Base-by-base conservation (phyloP, 2,888 invertebrate species). In the Drosophila planitibia region DNA sequence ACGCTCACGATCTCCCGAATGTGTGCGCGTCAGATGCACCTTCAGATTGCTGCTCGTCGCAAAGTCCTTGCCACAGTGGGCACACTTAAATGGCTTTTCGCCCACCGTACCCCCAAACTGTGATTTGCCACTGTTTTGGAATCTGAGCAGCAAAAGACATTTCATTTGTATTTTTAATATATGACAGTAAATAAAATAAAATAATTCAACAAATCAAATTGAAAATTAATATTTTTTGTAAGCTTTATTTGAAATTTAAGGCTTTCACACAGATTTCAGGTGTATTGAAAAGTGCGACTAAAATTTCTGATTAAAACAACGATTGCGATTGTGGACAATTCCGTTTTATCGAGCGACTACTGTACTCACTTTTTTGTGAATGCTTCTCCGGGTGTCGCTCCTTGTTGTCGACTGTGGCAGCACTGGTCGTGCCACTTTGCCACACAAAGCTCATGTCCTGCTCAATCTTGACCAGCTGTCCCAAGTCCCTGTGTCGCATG, bases 381-480 rank as follows among this genome's bases (percentile, higher is more conserved):
- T 59, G 63, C 25, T 77, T 81, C 32, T 79, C 81, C 14, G 51
- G 1, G 1, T 57, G 52, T 16, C 69, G 54, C 4, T 66, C 77
- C 37, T 79, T 79, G 49, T 19, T 49, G 5, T 69, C 81, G 7
- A 64, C 19, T 2, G 39, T 37, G 7, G 22, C 35, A 10, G 32
- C 44, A 7, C 12, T 66, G 60, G 55, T 33, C 10, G 53, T 55
- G 39, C 54, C 16, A 14, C 47, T 57, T 7, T 70, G 81, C 81
- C 77, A 79, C 7, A 81, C 79, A 32, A 77, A 77, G 33, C 66
- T 74, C 60, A 79, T 70, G n/a, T 79, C 79, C 47, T 81, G 81
- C 41, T 79, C 79, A 9, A 79, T 76, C 37, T 79, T 79, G 10
- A 79, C 81, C 14, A 81, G 22, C 25, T 25, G 70, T 10, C 74